Evolutionary conservation across 2,888 invertebrate genomes (phyloP).

Genomic region (Nephrotoma appendiculata): DNA sequence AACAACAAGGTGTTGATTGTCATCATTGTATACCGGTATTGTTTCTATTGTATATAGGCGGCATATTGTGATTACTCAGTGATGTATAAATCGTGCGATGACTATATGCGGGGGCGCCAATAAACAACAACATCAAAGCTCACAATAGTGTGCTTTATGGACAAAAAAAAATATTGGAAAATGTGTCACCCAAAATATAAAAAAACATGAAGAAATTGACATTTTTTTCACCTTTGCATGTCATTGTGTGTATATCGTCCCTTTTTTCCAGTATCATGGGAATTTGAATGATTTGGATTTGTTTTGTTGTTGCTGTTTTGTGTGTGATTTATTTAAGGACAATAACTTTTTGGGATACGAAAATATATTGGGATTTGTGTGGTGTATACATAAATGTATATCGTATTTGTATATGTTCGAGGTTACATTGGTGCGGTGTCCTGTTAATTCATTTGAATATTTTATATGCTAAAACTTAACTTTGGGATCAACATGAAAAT

Average conservation of each 20-base stretch:
- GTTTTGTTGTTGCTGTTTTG: neutral
- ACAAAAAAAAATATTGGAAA: neutral
- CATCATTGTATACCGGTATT: neutral
- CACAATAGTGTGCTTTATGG: neutral
- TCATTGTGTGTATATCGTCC: neutral
- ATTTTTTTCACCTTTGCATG: neutral
- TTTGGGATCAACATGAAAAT: neutral
- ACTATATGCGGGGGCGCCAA: neutral
- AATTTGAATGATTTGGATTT: neutral
- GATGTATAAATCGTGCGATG: neutral
- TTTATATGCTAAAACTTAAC: neutral
- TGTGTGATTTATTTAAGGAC: neutral
- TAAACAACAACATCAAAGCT: neutral
- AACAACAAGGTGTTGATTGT: neutral
- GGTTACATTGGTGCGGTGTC: neutral
- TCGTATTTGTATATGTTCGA: neutral
- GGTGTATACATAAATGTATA: neutral
- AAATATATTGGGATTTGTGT: neutral
- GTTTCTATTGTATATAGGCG: neutral
- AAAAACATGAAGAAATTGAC: neutral
- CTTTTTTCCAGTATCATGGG: neutral
- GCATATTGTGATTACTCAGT: neutral
- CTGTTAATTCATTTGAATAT: neutral
- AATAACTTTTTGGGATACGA: neutral
- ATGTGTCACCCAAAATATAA: neutral